Evolutionary conservation across 2,888 invertebrate genomes (phyloP), one percentile per base, ranked within the genome.

Genomic region (Aleiodes leptofemur): DNA sequence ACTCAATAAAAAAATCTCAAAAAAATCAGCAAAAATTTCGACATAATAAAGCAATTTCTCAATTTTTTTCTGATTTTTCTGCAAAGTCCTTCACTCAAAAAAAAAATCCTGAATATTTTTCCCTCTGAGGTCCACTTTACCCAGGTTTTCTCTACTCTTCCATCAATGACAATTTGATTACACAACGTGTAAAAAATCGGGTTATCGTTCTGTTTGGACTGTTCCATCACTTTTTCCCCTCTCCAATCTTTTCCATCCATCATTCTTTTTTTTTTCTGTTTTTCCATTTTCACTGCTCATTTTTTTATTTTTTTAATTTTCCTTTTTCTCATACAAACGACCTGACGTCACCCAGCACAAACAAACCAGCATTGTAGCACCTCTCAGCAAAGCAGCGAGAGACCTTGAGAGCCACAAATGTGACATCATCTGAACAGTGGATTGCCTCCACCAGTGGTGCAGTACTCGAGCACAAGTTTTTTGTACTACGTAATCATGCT

Each of bases 391-490:
- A 23, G 23, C 78, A 78, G 78, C 77, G 43, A 76, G 76, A 79
- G 80, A 81, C 83, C 84, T 84, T 83, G 84, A 81, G 78, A 43
- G 69, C 71, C 56, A 72, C 31, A 53, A 71, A 72, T 71, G 81
- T 82, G 84, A 84, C 82, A 84, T 83, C 83, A 83, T 78, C 80
- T 50, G 59, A 53, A 64, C 69, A 72, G 48, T 23, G 50, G 59
- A 59, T 55, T 64, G 72, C 66, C 53, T 38, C 64, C 29, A 50
- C 68, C n/a, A 53, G 68, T 11, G 38, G 34, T 43, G 23, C 43
- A 11, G 16, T 2, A 23, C 64, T 31, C 43, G 16, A 29, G 64
- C 48, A 38, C 64, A 16, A 64, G 64, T 64, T 64, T 72, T 72
- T 61, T 59, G 61, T 50, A 51, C 72, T 53, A 72, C 55, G 72